A percentile compares a stretch with the other conserved stretches of the same genome.
phyloP scores from a whole-genome alignment of 2,113 vertebrate species.

The Trinectes maculatus region DNA sequence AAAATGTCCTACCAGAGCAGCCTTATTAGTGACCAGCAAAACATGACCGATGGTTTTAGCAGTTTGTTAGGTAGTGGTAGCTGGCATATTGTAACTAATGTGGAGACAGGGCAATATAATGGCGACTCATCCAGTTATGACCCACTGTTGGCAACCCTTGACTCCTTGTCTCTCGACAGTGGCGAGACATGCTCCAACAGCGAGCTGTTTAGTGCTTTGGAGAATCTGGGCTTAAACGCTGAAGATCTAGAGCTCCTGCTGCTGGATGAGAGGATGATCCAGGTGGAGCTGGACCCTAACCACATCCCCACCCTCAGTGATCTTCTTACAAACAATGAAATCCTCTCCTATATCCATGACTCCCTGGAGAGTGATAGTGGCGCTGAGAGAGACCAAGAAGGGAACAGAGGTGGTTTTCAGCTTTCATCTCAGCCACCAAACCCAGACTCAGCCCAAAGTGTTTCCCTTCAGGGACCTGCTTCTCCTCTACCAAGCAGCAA shows the following conservation, averaged over 20 bases:
- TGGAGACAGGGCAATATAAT: conserved; percentile 21
- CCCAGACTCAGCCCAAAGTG: conserved; percentile 5
- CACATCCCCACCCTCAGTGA: conserved; percentile 51
- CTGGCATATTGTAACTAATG: conserved; percentile 8
- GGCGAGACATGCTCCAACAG: conserved; percentile 80
- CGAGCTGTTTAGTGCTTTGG: conserved; percentile 79
- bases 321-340: conserved; percentile 75
- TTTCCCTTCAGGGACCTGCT: conserved; percentile 7
- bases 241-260: conserved; percentile 85
- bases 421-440: neutral
- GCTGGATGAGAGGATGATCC: conserved; percentile 84
- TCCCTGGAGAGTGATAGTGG: conserved; percentile 45
- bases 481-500: conserved; percentile 24
- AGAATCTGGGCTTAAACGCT: conserved; percentile 79
- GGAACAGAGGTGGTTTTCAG: conserved; percentile 1
- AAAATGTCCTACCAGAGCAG: conserved; percentile 54
- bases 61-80: conserved; percentile 40
- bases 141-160: conserved; percentile 79
- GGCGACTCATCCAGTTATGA: conserved; percentile 50
- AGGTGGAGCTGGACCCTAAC: conserved; percentile 74
- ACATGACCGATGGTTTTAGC: neutral
- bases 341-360: conserved; percentile 77
- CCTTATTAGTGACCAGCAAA: conserved; percentile 43
- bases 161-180: conserved; percentile 75
- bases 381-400: neutral